Evolutionary conservation across 2,113 vertebrate genomes (phyloP).

Genomic region (Barnardius zonarius): DNA sequence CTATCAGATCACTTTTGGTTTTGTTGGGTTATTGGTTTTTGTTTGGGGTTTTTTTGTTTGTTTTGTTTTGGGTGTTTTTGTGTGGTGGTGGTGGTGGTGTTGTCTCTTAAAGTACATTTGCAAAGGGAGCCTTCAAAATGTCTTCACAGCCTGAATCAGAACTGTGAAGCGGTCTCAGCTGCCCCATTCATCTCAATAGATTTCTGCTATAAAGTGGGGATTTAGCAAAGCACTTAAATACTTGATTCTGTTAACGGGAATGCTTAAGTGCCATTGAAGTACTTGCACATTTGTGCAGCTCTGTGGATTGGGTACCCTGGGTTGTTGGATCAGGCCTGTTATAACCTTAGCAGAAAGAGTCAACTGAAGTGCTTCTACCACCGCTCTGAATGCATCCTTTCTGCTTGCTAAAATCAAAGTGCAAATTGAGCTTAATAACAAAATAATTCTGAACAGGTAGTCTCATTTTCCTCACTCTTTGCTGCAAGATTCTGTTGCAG

Average conservation of each 20-base stretch:
- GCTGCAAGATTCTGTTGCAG: not conserved
- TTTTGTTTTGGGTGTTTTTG: no score
- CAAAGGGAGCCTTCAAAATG: not conserved
- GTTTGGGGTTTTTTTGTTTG: not conserved
- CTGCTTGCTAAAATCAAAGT: not conserved
- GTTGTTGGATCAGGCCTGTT: not conserved
- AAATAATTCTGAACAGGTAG: not conserved
- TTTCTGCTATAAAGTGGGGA: not conserved
- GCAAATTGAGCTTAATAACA: not conserved
- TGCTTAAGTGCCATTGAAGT: not conserved
- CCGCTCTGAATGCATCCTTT: not conserved
- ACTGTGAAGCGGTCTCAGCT: slow-evolving; percentile 57
- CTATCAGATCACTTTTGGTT: not conserved
- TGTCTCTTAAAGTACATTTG: not conserved
- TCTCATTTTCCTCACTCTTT: not conserved
- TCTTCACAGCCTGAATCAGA: slow-evolving; percentile 30
- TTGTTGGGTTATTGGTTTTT: not conserved
- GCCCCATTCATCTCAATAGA: slow-evolving; percentile 14
- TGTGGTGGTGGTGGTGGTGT: not conserved
- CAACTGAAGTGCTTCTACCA: not conserved
- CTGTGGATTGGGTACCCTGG: not conserved
- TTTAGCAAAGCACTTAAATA: slow-evolving; percentile 3
- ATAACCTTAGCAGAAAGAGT: not conserved
- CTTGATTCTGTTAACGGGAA: not conserved
- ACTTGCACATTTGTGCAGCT: not conserved